Evolutionary conservation across 2,888 invertebrate species (phyloP).

Genomic region (Alsophila aescularia): DNA sequence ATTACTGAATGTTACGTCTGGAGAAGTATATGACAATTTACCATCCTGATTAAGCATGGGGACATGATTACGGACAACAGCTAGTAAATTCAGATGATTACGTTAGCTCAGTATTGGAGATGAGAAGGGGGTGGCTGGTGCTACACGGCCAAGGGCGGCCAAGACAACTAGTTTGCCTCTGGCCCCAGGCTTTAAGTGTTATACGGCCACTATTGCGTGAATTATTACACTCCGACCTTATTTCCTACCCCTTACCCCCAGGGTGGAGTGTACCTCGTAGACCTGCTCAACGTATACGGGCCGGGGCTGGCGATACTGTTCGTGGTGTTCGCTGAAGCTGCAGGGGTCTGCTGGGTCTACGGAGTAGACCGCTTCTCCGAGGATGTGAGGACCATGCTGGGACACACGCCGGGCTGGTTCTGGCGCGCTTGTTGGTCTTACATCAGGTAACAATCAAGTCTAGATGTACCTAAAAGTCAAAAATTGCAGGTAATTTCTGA

Average conservation of each 20-base stretch:
- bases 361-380: constrained; percentile 92
- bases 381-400: constrained; percentile 93
- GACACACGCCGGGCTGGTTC: constrained; percentile 89
- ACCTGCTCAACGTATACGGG: constrained; percentile 94
- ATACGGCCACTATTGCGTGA: too few species aligned
- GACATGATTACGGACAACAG: too few species aligned
- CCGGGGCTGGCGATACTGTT: constrained; percentile 94
- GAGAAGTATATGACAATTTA: too few species aligned
- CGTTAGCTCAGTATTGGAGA: too few species aligned
- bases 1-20: too few species aligned
- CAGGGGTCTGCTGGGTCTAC: constrained; percentile 95
- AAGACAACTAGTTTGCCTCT: too few species aligned
- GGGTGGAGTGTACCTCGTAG: constrained; percentile 95
- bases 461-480: not conserved
- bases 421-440: constrained; percentile 95
- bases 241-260: constrained; percentile 56
- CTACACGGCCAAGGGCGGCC: too few species aligned
- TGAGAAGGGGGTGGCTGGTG: too few species aligned
- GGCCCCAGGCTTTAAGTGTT: too few species aligned
- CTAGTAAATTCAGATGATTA: too few species aligned
- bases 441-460: constrained; percentile 74
- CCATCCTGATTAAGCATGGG: too few species aligned
- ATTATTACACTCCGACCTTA: too few species aligned
- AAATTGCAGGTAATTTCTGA: not conserved
- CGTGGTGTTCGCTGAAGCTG: constrained; percentile 95